Base-by-base conservation (phyloP, 2,888 invertebrate species). In the Dromius quadrimaculatus region DNA sequence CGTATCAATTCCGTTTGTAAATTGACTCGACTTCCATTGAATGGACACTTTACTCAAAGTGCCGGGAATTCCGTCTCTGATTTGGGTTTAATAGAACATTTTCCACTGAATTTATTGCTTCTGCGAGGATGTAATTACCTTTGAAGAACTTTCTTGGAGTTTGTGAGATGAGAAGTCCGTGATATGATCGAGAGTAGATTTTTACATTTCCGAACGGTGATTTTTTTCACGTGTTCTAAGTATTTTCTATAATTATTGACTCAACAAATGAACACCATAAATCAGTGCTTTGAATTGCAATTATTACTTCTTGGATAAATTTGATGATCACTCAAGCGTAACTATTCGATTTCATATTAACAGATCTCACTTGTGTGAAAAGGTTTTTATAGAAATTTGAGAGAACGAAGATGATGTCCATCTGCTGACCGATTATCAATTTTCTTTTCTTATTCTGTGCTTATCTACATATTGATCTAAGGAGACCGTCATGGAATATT, bases 401-500 rank as follows among this genome's bases (percentile, higher is more conserved):
- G n/a, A n/a, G n/a, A n/a, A n/a, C n/a, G n/a, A n/a, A n/a, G n/a
- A n/a, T n/a, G n/a, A n/a, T n/a, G n/a, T n/a, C n/a, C n/a, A n/a
- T n/a, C n/a, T n/a, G n/a, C n/a, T n/a, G n/a, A n/a, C n/a, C n/a
- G n/a, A n/a, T n/a, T n/a, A n/a, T n/a, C n/a, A n/a, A n/a, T n/a
- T n/a, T n/a, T n/a, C n/a, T n/a, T n/a, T n/a, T n/a, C n/a, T n/a
- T n/a, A n/a, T n/a, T n/a, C n/a, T n/a, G n/a, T n/a, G 3, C 28
- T 28, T n/a, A 38, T n/a, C 17, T 23, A 11, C 54, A 11, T n/a
- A n/a, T 15, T 38, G 65, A 17, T 36, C 36, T 36, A 54, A 65
- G 28, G 57, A 22, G 57, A 17, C 36, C 57, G 66, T 66, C 66
- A 41, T 20, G 41, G 32, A 28, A 66, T 57, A 66, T 66, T 66